Conservation (phyloP, 2,113 vertebrate species). For the Oncorhynchus kisutch region DNA sequence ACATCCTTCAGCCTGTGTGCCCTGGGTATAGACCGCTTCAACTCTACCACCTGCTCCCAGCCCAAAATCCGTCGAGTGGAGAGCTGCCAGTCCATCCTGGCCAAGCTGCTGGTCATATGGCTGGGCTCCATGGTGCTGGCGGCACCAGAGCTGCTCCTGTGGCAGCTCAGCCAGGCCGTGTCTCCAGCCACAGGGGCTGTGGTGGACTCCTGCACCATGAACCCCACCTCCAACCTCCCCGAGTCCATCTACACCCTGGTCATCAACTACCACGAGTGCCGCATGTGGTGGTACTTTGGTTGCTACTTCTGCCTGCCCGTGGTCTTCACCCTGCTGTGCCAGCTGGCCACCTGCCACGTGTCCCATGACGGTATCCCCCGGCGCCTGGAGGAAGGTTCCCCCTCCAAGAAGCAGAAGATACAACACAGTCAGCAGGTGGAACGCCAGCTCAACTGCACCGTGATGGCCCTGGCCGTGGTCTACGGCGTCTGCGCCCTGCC, state of each 20-base stretch:
- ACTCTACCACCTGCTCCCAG: slow-evolving; percentile 86
- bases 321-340: slow-evolving; percentile 91
- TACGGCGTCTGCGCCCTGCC: slow-evolving; percentile 86
- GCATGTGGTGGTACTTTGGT: slow-evolving; percentile 96
- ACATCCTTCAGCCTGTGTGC: slow-evolving; percentile 94
- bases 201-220: slow-evolving; percentile 84
- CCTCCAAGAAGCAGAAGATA: slow-evolving; percentile 75
- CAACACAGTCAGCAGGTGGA: slow-evolving; percentile 81
- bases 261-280: slow-evolving; percentile 90
- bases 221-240: slow-evolving; percentile 79
- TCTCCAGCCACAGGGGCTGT: slow-evolving; percentile 49
- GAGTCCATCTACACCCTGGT: slow-evolving; percentile 89
- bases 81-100: slow-evolving; percentile 85
- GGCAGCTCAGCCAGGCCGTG: slow-evolving; percentile 80
- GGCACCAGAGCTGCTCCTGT: slow-evolving; percentile 86
- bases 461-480: slow-evolving; percentile 81
- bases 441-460: slow-evolving; percentile 85
- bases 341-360: slow-evolving; percentile 87
- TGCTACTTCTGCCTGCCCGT: slow-evolving; percentile 96
- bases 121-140: slow-evolving; percentile 85
- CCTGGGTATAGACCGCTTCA: slow-evolving; percentile 92
- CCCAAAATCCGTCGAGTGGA: slow-evolving; percentile 83
- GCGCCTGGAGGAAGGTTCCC: slow-evolving; percentile 55
- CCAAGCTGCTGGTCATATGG: slow-evolving; percentile 93
- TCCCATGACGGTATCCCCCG: slow-evolving; percentile 58